phyloP scores from a whole-genome alignment of 2,888 invertebrate genomes.

The Tridacna crocea region DNA sequence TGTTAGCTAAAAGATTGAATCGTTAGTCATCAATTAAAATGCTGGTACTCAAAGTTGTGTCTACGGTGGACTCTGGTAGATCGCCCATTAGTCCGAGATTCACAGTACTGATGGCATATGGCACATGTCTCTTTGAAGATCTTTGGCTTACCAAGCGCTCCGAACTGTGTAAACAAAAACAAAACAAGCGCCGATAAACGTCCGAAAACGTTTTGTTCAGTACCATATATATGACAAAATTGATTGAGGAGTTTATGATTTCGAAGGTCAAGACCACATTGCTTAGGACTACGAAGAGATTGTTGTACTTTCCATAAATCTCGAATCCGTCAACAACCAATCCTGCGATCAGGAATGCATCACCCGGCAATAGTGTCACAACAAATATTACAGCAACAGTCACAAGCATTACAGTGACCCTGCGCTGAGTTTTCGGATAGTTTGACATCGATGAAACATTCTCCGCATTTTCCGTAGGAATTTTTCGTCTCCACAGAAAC shows the following conservation, averaged over 20 bases:
- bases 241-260: constrained; percentile 51
- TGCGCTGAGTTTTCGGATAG: constrained; percentile 25
- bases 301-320: constrained; percentile 35
- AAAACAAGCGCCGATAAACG: constrained; percentile 31
- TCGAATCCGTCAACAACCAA: constrained; percentile 25
- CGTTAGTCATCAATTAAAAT: no score
- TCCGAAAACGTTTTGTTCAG: constrained; percentile 35
- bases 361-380: constrained; percentile 40
- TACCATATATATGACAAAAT: constrained; percentile 54
- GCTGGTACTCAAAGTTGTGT: no score
- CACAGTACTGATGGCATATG: no score
- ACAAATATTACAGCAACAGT: constrained; percentile 47
- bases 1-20: no score
- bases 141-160: background rate
- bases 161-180: constrained; percentile 8
- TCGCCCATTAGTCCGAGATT: no score
- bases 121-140: background rate
- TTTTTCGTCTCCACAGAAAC: constrained; percentile 13
- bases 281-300: constrained; percentile 34
- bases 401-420: constrained; percentile 49
- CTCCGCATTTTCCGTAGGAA: constrained; percentile 1
- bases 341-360: constrained; percentile 18
- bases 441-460: background rate
- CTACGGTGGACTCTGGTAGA: no score
- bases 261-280: constrained; percentile 37